These are phyloP conservation scores for Meliscaeva auricollis DNA, from an alignment of 2,888 invertebrate species.

Conservation along the genomic window DNA sequence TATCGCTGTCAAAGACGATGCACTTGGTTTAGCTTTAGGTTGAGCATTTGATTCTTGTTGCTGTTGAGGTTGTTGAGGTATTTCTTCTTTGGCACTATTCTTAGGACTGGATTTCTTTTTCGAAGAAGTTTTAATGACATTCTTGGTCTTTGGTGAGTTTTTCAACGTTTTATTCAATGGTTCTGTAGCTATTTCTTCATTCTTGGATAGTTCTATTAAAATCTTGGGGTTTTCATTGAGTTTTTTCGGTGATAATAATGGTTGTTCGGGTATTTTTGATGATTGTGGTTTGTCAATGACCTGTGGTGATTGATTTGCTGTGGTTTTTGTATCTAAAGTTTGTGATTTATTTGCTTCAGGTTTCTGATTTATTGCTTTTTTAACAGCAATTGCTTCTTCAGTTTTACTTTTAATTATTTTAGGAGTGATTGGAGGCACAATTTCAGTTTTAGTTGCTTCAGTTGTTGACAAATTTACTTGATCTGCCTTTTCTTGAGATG, in stretches of 20 bases:
- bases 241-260: slow-evolving; percentile 16
- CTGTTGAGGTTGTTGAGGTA: slow-evolving; percentile 27
- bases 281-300: slow-evolving; percentile 2
- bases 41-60: slow-evolving; percentile 80
- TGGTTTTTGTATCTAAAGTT: neutral
- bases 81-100: slow-evolving; percentile 69
- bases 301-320: slow-evolving; percentile 16
- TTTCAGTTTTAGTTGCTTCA: neutral
- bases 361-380: neutral
- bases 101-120: slow-evolving; percentile 73
- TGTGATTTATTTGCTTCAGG: slow-evolving; percentile 17
- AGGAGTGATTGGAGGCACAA: neutral
- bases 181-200: slow-evolving; percentile 7
- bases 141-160: slow-evolving; percentile 61
- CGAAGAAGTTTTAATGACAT: slow-evolving; percentile 38
- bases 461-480: neutral
- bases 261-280: neutral
- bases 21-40: slow-evolving; percentile 59
- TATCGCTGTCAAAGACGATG: slow-evolving; percentile 52
- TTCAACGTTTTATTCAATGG: slow-evolving; percentile 52
- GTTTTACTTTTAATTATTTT: neutral
- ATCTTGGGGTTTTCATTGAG: neutral
- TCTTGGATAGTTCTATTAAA: neutral
- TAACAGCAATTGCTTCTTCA: neutral
- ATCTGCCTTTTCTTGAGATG: neutral